Evolutionary conservation across 2,113 vertebrate species (phyloP).

Genomic region (Larimichthys crocea): DNA sequence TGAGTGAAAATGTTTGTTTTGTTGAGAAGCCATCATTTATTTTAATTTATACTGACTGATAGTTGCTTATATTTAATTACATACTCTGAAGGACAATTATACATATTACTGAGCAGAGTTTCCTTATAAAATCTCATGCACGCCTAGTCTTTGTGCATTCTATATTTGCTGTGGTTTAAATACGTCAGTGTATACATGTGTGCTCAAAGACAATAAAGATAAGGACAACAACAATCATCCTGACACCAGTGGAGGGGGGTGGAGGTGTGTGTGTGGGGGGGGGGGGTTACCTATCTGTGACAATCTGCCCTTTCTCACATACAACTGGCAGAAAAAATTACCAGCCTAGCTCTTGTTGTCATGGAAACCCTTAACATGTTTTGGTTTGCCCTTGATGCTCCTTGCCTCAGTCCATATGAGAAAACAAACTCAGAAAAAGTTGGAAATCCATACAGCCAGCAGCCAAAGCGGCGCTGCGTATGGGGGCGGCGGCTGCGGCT

Average conservation of each 20-base stretch:
- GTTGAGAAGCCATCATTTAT: too few species aligned
- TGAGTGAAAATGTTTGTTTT: too few species aligned
- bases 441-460: conserved; percentile 56
- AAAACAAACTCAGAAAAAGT: conserved; percentile 42
- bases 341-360: conserved; percentile 37
- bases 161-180: neutral
- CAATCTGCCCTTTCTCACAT: conserved; percentile 13
- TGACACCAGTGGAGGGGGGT: neutral
- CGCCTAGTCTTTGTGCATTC: neutral
- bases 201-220: conserved; percentile 7
- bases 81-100: neutral
- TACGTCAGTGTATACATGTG: neutral
- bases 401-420: conserved; percentile 53
- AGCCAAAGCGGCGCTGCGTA: neutral
- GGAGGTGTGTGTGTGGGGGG: too few species aligned
- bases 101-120: neutral
- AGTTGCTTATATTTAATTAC: too few species aligned
- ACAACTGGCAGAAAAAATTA: conserved; percentile 23
- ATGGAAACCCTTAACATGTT: conserved; percentile 60
- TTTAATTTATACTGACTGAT: too few species aligned
- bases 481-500: neutral
- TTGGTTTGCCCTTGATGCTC: conserved; percentile 52
- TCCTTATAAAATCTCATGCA: neutral
- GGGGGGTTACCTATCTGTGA: conserved; percentile 22
- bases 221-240: conserved; percentile 20